Evolutionary conservation across 1,140 invertebrate species (phyloP), one percentile per base, ranked within the genome.

Genomic region (Temnothorax nylanderi): DNA sequence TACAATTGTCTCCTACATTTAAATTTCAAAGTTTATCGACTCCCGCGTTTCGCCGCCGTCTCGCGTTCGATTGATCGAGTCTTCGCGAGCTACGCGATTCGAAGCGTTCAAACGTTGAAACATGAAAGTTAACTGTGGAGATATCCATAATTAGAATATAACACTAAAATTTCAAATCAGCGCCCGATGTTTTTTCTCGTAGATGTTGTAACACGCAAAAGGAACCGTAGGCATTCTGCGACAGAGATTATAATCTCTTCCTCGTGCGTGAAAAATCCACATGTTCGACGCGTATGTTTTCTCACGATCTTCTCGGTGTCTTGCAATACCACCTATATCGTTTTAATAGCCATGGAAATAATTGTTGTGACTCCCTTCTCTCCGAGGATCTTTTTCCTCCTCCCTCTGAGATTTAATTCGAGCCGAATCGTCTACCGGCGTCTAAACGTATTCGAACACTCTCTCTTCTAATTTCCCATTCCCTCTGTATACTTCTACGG

Each of bases 121-220:
- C 44, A 58, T 78, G 67, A 81, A 81, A 87, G 54, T 77, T 87
- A 76, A 87, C 56, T 71, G 21, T 44, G 58, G 5, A 80, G 64
- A 54, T n/a, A 78, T 78, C 41, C 18, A 41, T 74, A 69, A 86
- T 78, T 41, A 78, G 51, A 69, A 82, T 78, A 58, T 32, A 60
- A 71, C 34, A 58, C 49, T 65, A 76, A 72, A 47, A 67, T 89
- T 87, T 49, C 74, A 67, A 87, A n/a, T 44, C 67, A 72, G 32
- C 89, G 72, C 85, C 69, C 60, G 65, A 88, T 89, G 85, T 89
- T 86, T 89, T 72, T 71, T 87, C 89, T 89, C 69, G 41, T 81
- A 87, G 71, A 60, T 51, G 60, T 77, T 26, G 34, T 72, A 85
- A 87, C 26, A 67, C 41, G 67, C 18, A 5, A 18, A 10, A 37